Base-by-base conservation (phyloP, 2,888 invertebrate species). In the Caenorhabditis imperialis region DNA sequence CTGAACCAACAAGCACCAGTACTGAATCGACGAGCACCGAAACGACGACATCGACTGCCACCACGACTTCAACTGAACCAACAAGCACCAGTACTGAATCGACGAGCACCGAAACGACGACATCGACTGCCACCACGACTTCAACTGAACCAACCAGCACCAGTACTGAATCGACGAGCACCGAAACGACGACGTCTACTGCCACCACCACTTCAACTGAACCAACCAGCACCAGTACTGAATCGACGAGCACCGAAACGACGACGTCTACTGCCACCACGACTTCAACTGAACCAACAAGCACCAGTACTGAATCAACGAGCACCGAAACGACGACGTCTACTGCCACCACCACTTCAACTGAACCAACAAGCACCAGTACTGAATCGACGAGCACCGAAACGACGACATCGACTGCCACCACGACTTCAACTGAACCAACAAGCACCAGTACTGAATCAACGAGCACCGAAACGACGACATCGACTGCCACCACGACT, bases 81-180 rank as follows among this genome's bases (percentile, higher is more conserved):
- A 18, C 42, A 16, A 42, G 42, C 42, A 42, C 42, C 4, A 18
- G 3, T 18, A 42, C 42, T 20, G 42, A 12, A 4, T 14, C 42
- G 6, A 42, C 42, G 3, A 16, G 18, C 4, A 42, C 42, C 30
- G 30, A 30, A 20, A 16, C 38, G n/a, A 38, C 38, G 4, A 16
- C 7, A 4, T 12, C 42, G 16, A 18, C 42, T 6, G 16, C 42
- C 7, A 42, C 42, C 14, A 40, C 40, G 2, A 40, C n/a, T n/a
- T n/a, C n/a, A n/a, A n/a, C 55, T 12, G 42, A 18, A 6, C 16
- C 40, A 30, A 25, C 55, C n/a, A 54, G 20, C 22, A 40, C 40
- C 7, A 37, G 16, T 20, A 40, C 38, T 35, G 37, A n/a, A 20
- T 35, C 55, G 16, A 42, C 42, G 4, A 42, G 18, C 3, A 42